These are phyloP conservation scores for Cyprinella venusta DNA, from an alignment of 2,797 vertebrate species.

Conservation along the genomic window DNA sequence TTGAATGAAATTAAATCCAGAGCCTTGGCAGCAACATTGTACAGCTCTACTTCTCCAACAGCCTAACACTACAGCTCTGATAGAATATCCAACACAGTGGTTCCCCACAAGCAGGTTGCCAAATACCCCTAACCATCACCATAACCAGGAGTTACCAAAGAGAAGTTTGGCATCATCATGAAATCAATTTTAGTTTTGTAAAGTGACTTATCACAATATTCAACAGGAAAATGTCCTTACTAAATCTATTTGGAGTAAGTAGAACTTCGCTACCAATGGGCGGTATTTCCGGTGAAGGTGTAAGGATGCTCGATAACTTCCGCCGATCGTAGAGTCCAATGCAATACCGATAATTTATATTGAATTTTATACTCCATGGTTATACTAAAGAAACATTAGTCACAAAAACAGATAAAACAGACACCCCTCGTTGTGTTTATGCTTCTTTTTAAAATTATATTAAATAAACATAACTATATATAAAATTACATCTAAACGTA, in stretches of 20 bases:
- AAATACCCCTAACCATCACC: not conserved
- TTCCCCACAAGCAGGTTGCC: not conserved
- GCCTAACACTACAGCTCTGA: conserved; percentile 25
- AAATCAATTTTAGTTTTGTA: not conserved
- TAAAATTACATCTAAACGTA: too few relatives aligned
- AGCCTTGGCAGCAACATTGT: not conserved
- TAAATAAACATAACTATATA: too few relatives aligned
- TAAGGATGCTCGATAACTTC: too few relatives aligned
- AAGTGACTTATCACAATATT: not conserved
- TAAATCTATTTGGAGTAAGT: not conserved
- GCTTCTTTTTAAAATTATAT: too few relatives aligned
- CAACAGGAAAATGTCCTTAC: not conserved
- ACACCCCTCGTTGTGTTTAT: too few relatives aligned
- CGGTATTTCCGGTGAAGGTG: too few relatives aligned
- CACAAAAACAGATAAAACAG: too few relatives aligned
- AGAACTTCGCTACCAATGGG: not conserved
- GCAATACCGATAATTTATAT: too few relatives aligned
- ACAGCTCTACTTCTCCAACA: conserved; percentile 2
- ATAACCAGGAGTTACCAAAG: not conserved
- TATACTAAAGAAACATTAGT: too few relatives aligned
- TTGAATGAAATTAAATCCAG: conserved; percentile 26
- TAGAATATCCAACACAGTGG: not conserved
- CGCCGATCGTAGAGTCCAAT: too few relatives aligned
- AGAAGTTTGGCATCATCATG: not conserved
- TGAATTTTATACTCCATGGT: too few relatives aligned